Base-by-base conservation (phyloP, 2,113 vertebrate genomes). In the Semicossyphus pulcher region DNA sequence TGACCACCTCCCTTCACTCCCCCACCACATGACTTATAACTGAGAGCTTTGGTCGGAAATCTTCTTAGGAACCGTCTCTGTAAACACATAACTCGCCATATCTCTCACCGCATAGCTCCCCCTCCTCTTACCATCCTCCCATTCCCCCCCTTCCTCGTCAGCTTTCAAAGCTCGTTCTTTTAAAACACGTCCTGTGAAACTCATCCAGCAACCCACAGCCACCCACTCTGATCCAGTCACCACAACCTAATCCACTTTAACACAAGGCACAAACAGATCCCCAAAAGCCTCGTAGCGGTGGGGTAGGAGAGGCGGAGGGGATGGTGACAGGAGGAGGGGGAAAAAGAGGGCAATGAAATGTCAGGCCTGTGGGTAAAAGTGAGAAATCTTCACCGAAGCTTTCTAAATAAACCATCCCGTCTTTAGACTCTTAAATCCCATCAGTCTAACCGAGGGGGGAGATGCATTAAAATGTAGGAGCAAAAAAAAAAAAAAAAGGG, bases 51-150 rank as follows among this genome's bases (percentile, higher is more conserved):
- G 28, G 36, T 56, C 5, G 66, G 67, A 78, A 77, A 78, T 86
- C 73, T 81, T 74, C 85, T 83, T 71, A 76, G 88, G 81, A 90
- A 80, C 59, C 6, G 8, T 71, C 64, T 87, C 42, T 60, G 68
- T 76, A 73, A 92, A 86, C 81, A 84, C 78, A 72, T 9, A 78
- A 58, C 42, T 20, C 47, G 32, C 73, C 56, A n/a, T 52, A 58
- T 74, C 60, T 81, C 39, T 59, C 66, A 16, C 61, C 4, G 23
- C 77, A 63, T 62, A 58, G 53, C 49, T 28, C 26, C 11, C 48
- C 61, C 60, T 49, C 31, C 49, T 48, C 29, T 51, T 39, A 1
- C 59, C 73, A 26, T 54, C 47, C 25, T 74, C 34, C 28, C 21
- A 2, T n/a, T n/a, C 36, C 16, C 54, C 29, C 42, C 28, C 51